phyloP scores from a whole-genome alignment of 1,140 invertebrate species.

The Pseudachorutes palmiensis region DNA sequence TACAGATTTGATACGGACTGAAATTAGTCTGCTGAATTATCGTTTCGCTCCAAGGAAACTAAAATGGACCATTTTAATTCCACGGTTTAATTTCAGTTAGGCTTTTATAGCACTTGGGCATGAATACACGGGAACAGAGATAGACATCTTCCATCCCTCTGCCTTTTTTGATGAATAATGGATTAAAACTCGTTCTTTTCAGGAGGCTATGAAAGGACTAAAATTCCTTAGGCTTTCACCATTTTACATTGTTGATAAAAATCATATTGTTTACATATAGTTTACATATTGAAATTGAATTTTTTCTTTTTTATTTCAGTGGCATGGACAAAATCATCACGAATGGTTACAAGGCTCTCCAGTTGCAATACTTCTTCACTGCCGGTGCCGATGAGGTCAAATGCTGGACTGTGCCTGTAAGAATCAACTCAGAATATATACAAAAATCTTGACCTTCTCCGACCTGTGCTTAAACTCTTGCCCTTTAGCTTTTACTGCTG shows the following conservation, averaged over 20 bases:
- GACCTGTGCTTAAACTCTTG: no score
- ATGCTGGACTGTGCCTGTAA: constrained; percentile 97
- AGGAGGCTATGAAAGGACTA: no score
- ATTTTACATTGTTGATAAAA: no score
- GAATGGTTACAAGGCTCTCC: constrained; percentile 91
- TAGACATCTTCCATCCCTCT: neutral
- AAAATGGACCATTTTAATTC: neutral
- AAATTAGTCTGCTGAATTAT: neutral
- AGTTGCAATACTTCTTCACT: constrained; percentile 97
- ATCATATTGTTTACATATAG: no score
- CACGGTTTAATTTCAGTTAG: neutral
- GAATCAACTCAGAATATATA: constrained; percentile 19
- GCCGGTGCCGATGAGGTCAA: constrained; percentile 92
- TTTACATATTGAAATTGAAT: no score
- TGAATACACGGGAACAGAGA: neutral
- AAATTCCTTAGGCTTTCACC: no score
- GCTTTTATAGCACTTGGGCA: neutral
- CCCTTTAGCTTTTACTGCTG: no score
- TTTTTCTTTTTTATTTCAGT: constrained; percentile 47
- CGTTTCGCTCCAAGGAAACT: constrained; percentile 1
- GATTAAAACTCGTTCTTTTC: no score
- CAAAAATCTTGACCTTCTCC: neutral
- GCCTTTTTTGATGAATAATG: no score
- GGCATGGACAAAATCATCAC: constrained; percentile 94
- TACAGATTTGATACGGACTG: neutral